Percentiles rank a stretch among this genome's conserved stretches.
phyloP scores from a whole-genome alignment of 2,113 vertebrate species.

The Pseudolaguvia tuberculata region DNA sequence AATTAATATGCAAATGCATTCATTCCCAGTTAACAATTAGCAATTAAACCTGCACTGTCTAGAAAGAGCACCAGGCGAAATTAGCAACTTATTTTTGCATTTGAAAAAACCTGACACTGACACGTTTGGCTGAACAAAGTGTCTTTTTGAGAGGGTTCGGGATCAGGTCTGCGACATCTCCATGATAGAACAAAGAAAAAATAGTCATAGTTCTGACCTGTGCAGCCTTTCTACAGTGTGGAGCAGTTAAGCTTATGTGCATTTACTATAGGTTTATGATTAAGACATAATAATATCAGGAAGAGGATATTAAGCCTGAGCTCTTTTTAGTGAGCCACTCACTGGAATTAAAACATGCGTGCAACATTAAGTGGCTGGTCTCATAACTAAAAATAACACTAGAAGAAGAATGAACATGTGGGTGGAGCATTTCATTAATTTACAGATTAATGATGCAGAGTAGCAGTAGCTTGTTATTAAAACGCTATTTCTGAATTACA shows the following conservation, averaged over 20 bases:
- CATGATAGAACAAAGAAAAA: background rate
- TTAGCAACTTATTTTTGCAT: conserved; percentile 99
- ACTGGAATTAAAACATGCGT: conserved; percentile 26
- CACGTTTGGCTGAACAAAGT: conserved; percentile 97
- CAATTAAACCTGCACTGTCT: conserved; percentile 99
- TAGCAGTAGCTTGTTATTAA: conserved; percentile 75
- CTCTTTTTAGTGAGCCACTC: conserved; percentile 24
- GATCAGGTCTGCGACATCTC: conserved; percentile 45
- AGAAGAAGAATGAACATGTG: conserved; percentile 69
- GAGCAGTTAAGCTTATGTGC: background rate
- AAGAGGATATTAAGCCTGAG: conserved; percentile 19
- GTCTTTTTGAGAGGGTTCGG: conserved; percentile 79
- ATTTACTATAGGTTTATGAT: conserved; percentile 21
- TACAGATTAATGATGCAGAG: conserved; percentile 73
- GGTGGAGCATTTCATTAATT: conserved; percentile 72
- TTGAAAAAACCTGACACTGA: conserved; percentile 93
- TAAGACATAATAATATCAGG: conserved; percentile 32
- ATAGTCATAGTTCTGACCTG: background rate
- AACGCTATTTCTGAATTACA: conserved; percentile 77
- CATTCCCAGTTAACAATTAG: conserved; percentile 99
- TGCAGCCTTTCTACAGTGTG: background rate
- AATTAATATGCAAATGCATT: conserved; percentile 99
- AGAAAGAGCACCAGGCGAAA: conserved; percentile 99
- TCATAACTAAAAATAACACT: conserved; percentile 62
- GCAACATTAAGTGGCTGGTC: conserved; percentile 35